These are phyloP conservation scores for Liposcelis brunnea DNA, from an alignment of 2,888 invertebrate genomes.

Conservation along the genomic window DNA sequence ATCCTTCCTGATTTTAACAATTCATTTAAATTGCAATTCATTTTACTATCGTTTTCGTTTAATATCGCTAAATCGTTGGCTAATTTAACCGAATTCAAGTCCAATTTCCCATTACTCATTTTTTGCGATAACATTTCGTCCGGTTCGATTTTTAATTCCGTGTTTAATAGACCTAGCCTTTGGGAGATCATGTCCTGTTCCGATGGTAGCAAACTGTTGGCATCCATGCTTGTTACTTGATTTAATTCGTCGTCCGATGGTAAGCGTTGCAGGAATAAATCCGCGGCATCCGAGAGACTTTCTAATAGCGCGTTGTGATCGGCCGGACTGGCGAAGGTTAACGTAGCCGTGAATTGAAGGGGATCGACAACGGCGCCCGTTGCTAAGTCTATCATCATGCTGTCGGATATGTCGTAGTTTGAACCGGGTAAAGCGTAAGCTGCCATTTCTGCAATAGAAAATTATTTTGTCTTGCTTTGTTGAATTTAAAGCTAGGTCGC, in stretches of 20 bases:
- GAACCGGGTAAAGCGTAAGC: slow-evolving; percentile 51
- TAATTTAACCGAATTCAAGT: not conserved
- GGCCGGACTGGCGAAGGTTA: slow-evolving; percentile 61
- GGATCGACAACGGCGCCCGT: slow-evolving; percentile 61
- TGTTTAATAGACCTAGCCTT: slow-evolving; percentile 14
- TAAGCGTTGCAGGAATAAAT: slow-evolving; percentile 56
- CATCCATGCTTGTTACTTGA: slow-evolving; percentile 17
- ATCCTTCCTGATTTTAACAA: not conserved
- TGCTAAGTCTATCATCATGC: slow-evolving; percentile 68
- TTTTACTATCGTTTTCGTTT: not conserved
- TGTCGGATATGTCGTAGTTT: slow-evolving; percentile 41
- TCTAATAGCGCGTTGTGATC: slow-evolving; percentile 56
- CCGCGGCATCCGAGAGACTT: slow-evolving; percentile 61
- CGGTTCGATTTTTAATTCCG: slow-evolving; percentile 18
- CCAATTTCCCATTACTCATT: slow-evolving; percentile 8
- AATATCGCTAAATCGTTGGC: slow-evolving; percentile 5
- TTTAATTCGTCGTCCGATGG: slow-evolving; percentile 33
- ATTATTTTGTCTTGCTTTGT: too few species aligned
- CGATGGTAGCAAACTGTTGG: slow-evolving; percentile 26
- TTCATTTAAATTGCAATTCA: not conserved
- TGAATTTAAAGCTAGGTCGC: too few species aligned
- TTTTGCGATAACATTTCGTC: slow-evolving; percentile 17
- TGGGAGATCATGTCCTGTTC: not conserved
- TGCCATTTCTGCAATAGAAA: slow-evolving; percentile 38
- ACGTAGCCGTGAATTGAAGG: slow-evolving; percentile 61